Base-by-base conservation (phyloP, 2,888 invertebrate genomes). In the Hyposoter dolosus region DNA sequence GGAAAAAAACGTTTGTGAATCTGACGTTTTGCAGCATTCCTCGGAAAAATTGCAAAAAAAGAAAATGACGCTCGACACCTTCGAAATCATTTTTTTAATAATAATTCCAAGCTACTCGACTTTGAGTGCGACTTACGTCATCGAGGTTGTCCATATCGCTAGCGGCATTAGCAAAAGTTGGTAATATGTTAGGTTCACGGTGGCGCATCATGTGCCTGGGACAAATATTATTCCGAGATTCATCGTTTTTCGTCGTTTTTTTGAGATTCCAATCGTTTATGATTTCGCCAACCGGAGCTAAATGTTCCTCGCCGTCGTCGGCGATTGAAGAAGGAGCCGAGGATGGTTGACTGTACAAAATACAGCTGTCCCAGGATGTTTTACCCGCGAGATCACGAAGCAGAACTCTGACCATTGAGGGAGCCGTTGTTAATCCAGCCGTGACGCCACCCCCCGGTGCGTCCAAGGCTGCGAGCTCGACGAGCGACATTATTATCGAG, bases 321-420 rank as follows among this genome's bases (percentile, higher is more conserved):
- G 83, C 60, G 12, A 69, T 32, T 12, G 82, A 76, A 4, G 86
- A 91, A 0, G 97, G 97, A 90, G 79, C 32, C 45, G 78, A 43
- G 10, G 86, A 90, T 0, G 97, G 97, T 90, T 97, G 97, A 92
- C 97, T 96, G 94, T 98, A 98, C 0, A 99, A 95, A 84, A 98
- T 97, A 0, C 98, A 98, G 56, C 98, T 98, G 94, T 99, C 99
- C 99, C 99, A 99, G 91, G 98, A 98, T 74, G 98, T 98, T 95
- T 99, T 99, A 72, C 99, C 99, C 45, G 98, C 97, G 80, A 99
- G 95, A 94, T 99, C 99, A 10, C 99, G 96, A 85, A 99, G 95
- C 17, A 99, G 95, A 32, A 99, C 96, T 50, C 99, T 96, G 80
- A 98, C 98, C 84, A 93, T 90, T 19, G 93, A 93, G 28, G 94